Evolutionary conservation across 2,888 invertebrate species (phyloP), one percentile per base, ranked within the genome.

Genomic region (Chrysolina oricalcia): DNA sequence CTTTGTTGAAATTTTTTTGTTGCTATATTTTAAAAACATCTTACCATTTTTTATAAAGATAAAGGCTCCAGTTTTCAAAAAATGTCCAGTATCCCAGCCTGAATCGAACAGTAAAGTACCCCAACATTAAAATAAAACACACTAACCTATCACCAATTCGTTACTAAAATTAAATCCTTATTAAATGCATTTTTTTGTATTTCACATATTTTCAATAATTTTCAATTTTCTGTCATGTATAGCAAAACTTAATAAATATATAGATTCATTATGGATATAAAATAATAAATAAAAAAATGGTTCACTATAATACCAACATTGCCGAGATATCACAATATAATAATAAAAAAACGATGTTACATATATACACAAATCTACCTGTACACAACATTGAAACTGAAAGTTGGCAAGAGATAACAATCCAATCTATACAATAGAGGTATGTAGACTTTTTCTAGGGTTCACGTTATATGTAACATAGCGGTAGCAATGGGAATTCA

Each of bases 231-330:
- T 68, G 68, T 68, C 48, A 53, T 67, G 67, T 68, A 40, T 19
- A 68, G 68, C 68, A 69, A 66, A 56, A 62, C 56, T 68, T 46
- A 70, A 66, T 75, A 74, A 75, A 70, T 75, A 77, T 70, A 74
- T 56, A 71, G 48, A 66, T 63, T 66, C 72, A 69, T 46, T 59
- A 71, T 70, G 65, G 13, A 74, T 73, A 78, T 74, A 72, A 79
- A 75, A 74, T 75, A 80, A 81, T 76, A 78, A 80, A 78, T 78
- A 81, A 78, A 80, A 76, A 82, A 79, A 78, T 77, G 75, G 59
- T 74, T 76, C 73, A 80, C 72, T 73, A 78, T 83, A 83, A 83
- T 84, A 85, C 83, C 83, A 84, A 85, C 84, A 85, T 82, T 85
- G 84, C 85, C 83, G 82, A 83, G 80, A 82, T 84, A 84, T 84